Base-by-base conservation (phyloP, 35 echinoderm and acorn worm species). In the Apostichopus californicus region DNA sequence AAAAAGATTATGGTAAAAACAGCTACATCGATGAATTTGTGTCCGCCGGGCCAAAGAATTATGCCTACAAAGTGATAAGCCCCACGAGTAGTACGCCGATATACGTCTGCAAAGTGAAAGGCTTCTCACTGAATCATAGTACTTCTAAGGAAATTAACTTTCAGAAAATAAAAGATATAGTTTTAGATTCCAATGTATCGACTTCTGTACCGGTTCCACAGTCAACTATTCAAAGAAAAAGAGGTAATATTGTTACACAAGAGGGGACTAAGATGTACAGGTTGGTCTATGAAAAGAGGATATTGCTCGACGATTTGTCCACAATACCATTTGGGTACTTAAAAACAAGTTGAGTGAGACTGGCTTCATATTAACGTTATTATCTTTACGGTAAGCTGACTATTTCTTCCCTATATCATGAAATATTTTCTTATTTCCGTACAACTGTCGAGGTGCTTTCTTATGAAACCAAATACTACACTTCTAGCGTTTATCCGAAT, bases 1-100 rank as follows among this genome's bases (percentile, higher is more conserved):
- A 90, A 57, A 93, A 93, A 75, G 63, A 28, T 18, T 93, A 85
- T 23, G 92, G 92, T 15, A 56, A 14, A 13, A 86, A 73, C 4
- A 89, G 57, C 57, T 90, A 90, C 53, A 93, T 93, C 20, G 89
- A 53, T n/a, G 80, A 87, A 57, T 93, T 93, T 68, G 72, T 81
- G n/a, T 86, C 70, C 55, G 92, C 68, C 17, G 92, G 92, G 12
- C 92, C 92, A 2, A 93, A 93, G 78, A 86, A 93, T 15, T 93
- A 93, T 56, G 57, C 79, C 25, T 93, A 88, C 78, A 63, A 15
- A 61, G 92, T 93, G 4, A 66, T 46, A 18, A 81, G 23, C 58
- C 57, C 92, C 13, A 54, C 56, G 53, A 28, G 17, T 17, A 11
- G 9, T 5, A 25, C 28, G n/a, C 79, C 63, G 15, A 14, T 55